These are phyloP conservation scores for Leptatherina wallacei DNA, from an alignment of 2,797 vertebrate genomes.

Conservation along the genomic window DNA sequence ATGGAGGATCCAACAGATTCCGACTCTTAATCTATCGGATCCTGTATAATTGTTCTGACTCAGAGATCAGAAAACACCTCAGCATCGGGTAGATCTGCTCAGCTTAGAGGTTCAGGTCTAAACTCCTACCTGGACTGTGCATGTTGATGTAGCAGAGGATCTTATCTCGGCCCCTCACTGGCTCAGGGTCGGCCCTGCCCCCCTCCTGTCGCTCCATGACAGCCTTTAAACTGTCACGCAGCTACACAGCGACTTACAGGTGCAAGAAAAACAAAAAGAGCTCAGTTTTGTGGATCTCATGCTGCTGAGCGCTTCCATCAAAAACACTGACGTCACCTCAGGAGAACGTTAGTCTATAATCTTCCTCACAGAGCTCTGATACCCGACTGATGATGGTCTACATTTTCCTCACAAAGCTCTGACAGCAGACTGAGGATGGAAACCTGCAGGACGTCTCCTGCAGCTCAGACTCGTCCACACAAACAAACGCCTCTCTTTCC, in stretches of 20 bases:
- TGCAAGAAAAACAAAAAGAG: background rate
- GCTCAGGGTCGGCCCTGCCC: conserved; percentile 36
- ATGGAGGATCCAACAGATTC: too few species aligned
- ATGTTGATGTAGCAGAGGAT: conserved; percentile 84
- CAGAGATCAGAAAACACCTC: too few species aligned
- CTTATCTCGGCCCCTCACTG: conserved; percentile 51
- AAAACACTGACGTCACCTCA: conserved; percentile 28
- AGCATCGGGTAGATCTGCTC: background rate
- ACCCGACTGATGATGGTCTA: too few species aligned
- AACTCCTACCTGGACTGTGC: conserved; percentile 89
- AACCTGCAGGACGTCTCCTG: conserved; percentile 1
- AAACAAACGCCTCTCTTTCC: too few species aligned
- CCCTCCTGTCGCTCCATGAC: conserved; percentile 52
- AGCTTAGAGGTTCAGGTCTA: background rate
- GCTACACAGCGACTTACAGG: conserved; percentile 13
- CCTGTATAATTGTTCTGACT: too few species aligned
- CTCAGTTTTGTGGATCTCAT: conserved; percentile 16
- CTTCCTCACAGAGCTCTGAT: background rate
- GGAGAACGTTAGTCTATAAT: background rate
- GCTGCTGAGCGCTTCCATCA: background rate
- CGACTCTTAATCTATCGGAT: too few species aligned
- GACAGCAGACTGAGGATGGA: too few species aligned
- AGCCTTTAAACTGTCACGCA: conserved; percentile 46
- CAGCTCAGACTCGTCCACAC: background rate
- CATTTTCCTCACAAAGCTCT: too few species aligned